These are phyloP conservation scores for Maconellicoccus hirsutus DNA, from an alignment of 1,140 invertebrate species.

Conservation along the genomic window DNA sequence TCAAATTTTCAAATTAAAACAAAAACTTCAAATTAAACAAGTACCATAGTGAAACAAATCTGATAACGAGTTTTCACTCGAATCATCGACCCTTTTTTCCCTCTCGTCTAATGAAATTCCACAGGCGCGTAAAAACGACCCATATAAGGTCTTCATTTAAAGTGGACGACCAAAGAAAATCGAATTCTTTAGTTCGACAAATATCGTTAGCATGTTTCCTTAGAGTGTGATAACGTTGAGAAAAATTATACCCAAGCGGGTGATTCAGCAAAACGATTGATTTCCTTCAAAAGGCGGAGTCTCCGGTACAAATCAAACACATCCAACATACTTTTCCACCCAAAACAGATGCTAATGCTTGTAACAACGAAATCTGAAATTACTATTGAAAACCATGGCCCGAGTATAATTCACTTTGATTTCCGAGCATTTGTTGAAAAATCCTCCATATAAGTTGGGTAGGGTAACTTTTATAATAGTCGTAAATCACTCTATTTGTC, in stretches of 20 bases:
- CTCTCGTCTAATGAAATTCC: neutral
- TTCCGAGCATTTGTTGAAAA: no score
- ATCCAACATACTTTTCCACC: constrained; percentile 4
- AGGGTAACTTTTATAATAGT: no score
- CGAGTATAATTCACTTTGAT: no score
- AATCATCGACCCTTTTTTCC: neutral
- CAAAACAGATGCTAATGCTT: neutral
- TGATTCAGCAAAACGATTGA: neutral
- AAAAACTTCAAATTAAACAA: neutral
- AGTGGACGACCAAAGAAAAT: neutral
- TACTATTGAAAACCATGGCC: no score
- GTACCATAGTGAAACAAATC: neutral
- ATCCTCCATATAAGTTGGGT: no score
- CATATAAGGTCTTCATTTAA: neutral
- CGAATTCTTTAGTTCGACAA: neutral
- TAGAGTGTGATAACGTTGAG: neutral
- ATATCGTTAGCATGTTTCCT: constrained; percentile 2
- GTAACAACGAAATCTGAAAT: neutral
- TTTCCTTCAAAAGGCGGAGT: constrained; percentile 3
- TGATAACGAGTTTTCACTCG: neutral
- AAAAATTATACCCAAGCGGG: constrained; percentile 1
- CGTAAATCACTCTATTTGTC: no score
- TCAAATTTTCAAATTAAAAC: neutral
- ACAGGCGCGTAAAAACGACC: neutral
- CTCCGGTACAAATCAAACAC: neutral